Evolutionary conservation across 2,113 vertebrate species (phyloP).

Genomic region (Bujurquina vittata): DNA sequence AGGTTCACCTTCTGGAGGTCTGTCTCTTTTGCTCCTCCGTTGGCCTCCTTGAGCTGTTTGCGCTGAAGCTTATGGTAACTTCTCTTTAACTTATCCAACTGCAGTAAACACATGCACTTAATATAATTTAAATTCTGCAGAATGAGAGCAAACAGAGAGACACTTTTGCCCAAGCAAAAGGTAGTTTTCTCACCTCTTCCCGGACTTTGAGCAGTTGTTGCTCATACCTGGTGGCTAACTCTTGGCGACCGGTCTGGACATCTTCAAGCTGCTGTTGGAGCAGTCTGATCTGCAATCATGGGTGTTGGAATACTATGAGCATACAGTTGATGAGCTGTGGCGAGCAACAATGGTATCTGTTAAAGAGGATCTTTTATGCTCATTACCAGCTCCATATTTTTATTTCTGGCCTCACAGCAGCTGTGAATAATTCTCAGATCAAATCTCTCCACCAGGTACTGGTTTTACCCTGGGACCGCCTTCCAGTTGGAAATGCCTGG

Average conservation of each 20-base stretch:
- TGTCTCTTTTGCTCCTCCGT: slow-evolving; percentile 75
- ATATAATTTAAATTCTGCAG: background rate
- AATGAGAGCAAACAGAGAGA: background rate
- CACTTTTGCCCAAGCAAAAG: background rate
- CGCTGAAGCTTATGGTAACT: slow-evolving; percentile 93
- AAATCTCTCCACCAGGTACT: background rate
- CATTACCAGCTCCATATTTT: background rate
- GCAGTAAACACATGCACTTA: slow-evolving; percentile 22
- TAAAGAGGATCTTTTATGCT: background rate
- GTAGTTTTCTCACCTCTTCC: slow-evolving; percentile 84
- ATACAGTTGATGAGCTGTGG: background rate
- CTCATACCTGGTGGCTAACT: slow-evolving; percentile 86
- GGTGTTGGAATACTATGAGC: background rate
- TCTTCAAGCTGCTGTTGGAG: slow-evolving; percentile 84
- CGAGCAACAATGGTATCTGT: background rate
- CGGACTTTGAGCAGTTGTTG: slow-evolving; percentile 86
- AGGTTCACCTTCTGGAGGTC: slow-evolving; percentile 81
- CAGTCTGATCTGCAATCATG: slow-evolving; percentile 74
- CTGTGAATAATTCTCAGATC: background rate
- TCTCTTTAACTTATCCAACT: slow-evolving; percentile 90
- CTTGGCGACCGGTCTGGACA: slow-evolving; percentile 80
- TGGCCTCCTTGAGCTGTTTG: slow-evolving; percentile 82
- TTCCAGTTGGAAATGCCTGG: background rate
- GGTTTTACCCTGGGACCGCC: no score
- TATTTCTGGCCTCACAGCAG: background rate